phyloP scores from a whole-genome alignment of 2,113 vertebrate genomes.

The Stomatorhinus ivindoensis region DNA sequence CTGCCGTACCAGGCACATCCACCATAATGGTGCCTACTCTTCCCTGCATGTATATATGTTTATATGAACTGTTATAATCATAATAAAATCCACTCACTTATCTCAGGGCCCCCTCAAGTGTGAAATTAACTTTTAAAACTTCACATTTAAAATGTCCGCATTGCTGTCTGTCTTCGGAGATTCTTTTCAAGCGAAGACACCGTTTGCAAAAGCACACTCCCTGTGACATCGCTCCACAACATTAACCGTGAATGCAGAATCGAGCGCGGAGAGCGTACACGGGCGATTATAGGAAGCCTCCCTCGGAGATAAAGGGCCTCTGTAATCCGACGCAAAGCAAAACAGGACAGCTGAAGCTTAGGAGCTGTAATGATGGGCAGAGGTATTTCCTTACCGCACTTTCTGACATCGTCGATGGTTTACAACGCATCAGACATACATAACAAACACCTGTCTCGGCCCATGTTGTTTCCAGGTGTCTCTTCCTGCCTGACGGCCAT shows the following conservation, averaged over 20 bases:
- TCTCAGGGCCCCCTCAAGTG: not conserved
- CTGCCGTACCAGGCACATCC: not conserved
- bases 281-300: not conserved
- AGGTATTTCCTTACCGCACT: not conserved
- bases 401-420: not conserved
- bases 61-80: not conserved
- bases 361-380: not conserved
- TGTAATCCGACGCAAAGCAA: not conserved
- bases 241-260: not conserved
- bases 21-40: not conserved
- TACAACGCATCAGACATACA: not conserved
- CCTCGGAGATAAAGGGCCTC: not conserved
- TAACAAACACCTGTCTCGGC: not conserved
- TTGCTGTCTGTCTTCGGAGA: not conserved
- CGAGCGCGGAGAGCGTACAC: not conserved
- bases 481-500: not conserved
- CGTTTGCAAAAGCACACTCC: not conserved
- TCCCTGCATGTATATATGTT: not conserved
- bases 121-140: conserved; percentile 1
- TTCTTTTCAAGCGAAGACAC: not conserved
- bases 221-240: not conserved
- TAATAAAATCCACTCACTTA: not conserved
- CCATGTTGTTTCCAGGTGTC: not conserved
- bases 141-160: not conserved
- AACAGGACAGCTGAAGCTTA: not conserved